Base-by-base conservation (phyloP, 2,113 vertebrate species). In the Dicentrarchus labrax region DNA sequence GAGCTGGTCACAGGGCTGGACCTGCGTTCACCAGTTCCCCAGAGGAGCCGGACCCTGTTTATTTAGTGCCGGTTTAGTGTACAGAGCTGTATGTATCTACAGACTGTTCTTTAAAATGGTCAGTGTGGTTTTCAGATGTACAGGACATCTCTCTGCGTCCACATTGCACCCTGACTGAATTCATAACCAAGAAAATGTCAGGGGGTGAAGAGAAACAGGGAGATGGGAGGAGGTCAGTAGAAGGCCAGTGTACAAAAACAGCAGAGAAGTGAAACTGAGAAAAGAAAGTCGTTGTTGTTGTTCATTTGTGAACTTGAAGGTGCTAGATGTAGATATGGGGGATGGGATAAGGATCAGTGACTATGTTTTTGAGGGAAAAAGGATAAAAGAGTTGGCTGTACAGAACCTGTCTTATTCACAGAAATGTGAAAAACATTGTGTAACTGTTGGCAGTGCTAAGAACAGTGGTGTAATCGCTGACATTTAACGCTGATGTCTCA, bases 131-230 rank as follows among this genome's bases (percentile, higher is more conserved):
- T 82, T 73, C 47, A 78, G 57, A 80, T 82, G 76, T 77, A 85
- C 81, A 88, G 73, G 71, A 80, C 78, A 80, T 72, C 22, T 79
- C 66, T 81, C 76, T 74, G 66, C 81, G 76, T 86, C 79, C 67
- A 72, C 65, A 76, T 17, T 60, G 60, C 64, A 22, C 45, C 45
- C 45, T 76, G 75, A 76, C 54, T 77, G 60, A 70, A 79, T 82
- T 82, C 81, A 77, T 62, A 82, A 86, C 89, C 83, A 87, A 77
- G 83, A 84, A 92, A 78, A 88, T 88, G 87, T 93, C 81, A 86
- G 82, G 54, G 71, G 85, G 76, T 90, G 89, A 90, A 60, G 61
- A 91, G 88, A 91, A 89, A 76, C 89, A 90, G 91, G 57, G 82
- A 86, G 85, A 71, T 83, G 85, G 72, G 60, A 70, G 69, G 72